Base-by-base conservation (phyloP, 2,888 invertebrate species). In the Panorpa germanica region DNA sequence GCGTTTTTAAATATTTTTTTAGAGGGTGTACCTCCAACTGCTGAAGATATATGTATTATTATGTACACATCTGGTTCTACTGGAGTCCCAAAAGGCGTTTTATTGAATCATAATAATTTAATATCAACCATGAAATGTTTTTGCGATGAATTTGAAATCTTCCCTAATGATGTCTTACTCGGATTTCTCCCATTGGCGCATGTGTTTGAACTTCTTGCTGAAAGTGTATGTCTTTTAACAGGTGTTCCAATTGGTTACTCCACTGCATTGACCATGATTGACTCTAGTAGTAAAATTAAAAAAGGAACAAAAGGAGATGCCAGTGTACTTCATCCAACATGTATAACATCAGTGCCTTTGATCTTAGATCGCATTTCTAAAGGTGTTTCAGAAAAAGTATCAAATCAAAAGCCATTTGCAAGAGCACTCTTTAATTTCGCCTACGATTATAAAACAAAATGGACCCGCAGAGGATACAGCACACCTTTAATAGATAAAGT, bases 61-160 rank as follows among this genome's bases (percentile, higher is more conserved):
- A 98, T 98, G 96, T 98, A 96, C 62, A 98, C 96, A 3, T 91
- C 90, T 41, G 96, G 96, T 5, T 93, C 93, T 2, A 96, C 96
- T 4, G 95, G 93, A 30, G 70, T 78, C 35, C 93, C 93, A 0
- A 93, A 93, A 57, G 93, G 91, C 44, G 82, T 86, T 9, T 49
- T 82, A 12, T 59, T 86, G 18, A 70, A 80, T 3, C 86, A 86
- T 52, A 69, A 67, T 45, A 86, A 86, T 55, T 70, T 83, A 48
- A 62, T 85, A 40, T 63, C 74, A 20, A 80, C 83, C 14, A 63
- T 86, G 46, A 74, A 74, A 49, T 71, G 76, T 5, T 86, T 78
- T 55, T 74, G 76, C 17, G 82, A 85, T 52, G 69, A 72, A 28
- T 71, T 80, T 32, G 64, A 65, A 28, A 73, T 82, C 38, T 60